phyloP scores from a whole-genome alignment of 2,113 vertebrate species.

The Psilopsiagon aymara region DNA sequence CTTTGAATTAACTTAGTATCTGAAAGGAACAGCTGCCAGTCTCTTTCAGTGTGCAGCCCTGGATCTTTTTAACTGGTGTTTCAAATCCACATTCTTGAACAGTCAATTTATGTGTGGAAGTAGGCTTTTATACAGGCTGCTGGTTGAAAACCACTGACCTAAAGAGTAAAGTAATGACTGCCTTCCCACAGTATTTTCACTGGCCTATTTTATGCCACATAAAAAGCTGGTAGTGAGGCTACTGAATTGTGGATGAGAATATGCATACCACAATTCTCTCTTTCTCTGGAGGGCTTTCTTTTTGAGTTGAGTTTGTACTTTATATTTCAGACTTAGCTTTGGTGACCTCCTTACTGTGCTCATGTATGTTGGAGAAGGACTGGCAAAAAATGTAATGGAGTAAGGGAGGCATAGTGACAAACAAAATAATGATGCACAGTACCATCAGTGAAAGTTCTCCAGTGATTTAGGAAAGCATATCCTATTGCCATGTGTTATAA shows the following conservation, averaged over 20 bases:
- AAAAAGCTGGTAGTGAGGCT: neutral
- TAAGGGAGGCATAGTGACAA: neutral
- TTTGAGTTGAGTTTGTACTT: neutral
- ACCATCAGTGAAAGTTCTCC: neutral
- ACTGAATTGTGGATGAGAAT: neutral
- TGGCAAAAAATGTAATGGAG: neutral
- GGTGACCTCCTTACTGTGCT: neutral
- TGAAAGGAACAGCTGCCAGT: neutral
- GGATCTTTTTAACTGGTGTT: neutral
- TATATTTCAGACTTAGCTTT: neutral
- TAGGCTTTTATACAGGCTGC: neutral
- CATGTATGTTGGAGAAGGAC: neutral
- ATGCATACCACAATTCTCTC: neutral
- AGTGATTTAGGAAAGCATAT: neutral
- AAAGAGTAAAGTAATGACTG: neutral
- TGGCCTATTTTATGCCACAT: slow-evolving; percentile 13
- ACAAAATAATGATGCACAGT: neutral
- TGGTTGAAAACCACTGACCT: neutral
- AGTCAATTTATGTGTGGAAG: neutral
- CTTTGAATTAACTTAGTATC: neutral
- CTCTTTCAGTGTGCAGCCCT: neutral
- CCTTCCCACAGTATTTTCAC: neutral
- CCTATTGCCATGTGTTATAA: neutral
- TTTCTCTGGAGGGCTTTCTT: neutral
- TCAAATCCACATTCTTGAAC: neutral